Evolutionary conservation across 2,797 vertebrate species (phyloP).

Genomic region (Sebastes diploproa): DNA sequence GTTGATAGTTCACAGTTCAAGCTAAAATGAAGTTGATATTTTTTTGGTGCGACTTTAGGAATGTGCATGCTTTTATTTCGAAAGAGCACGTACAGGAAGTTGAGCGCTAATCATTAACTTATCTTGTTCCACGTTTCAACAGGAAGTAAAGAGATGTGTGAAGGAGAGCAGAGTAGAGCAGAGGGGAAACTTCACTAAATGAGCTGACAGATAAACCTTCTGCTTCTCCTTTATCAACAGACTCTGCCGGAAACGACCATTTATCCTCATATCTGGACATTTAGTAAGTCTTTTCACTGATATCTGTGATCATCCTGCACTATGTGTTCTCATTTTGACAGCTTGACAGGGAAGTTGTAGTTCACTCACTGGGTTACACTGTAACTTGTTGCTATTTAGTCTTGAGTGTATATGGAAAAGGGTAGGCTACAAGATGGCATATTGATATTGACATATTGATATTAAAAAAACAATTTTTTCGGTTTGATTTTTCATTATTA

Average conservation of each 20-base stretch:
- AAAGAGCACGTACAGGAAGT: not conserved
- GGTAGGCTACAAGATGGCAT: not conserved
- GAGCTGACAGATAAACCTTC: constrained; percentile 1
- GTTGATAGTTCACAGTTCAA: rapidly evolving
- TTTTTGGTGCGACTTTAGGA: rapidly evolving
- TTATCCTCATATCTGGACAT: not conserved
- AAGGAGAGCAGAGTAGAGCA: not conserved
- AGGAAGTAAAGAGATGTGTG: constrained; percentile 62
- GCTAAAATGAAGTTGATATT: rapidly evolving
- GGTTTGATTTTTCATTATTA: not conserved
- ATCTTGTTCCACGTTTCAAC: constrained; percentile 54
- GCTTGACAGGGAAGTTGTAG: not conserved
- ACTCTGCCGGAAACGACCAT: not conserved
- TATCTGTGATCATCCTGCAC: not conserved
- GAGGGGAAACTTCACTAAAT: constrained; percentile 2
- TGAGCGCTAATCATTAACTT: rapidly evolving
- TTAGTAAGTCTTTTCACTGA: constrained; percentile 41
- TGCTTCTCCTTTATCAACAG: not conserved
- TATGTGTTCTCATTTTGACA: not conserved
- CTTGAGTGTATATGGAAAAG: not conserved
- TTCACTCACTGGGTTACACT: not conserved
- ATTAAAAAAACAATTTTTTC: no score
- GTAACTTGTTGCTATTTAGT: not conserved
- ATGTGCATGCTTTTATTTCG: constrained; percentile 25
- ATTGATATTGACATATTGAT: not conserved